Evolutionary conservation across 1,140 invertebrate genomes (phyloP).

Genomic region (Hypsibius dujardini): DNA sequence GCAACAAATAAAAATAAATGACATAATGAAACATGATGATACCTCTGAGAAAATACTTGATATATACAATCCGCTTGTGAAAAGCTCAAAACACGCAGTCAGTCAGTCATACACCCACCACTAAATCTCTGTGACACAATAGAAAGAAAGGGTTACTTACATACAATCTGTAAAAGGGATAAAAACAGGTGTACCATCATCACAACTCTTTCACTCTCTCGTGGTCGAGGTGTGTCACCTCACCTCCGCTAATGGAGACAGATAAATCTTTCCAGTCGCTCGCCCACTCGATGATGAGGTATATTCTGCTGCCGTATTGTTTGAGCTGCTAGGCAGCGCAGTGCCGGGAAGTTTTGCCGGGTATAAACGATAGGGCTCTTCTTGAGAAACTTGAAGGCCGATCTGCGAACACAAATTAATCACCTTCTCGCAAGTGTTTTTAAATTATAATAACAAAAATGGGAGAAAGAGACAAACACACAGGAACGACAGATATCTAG

Average conservation of each 20-base stretch:
- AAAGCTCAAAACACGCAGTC: too few relatives aligned
- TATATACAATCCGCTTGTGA: too few relatives aligned
- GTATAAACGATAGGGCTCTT: conserved; percentile 8
- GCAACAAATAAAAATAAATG: too few relatives aligned
- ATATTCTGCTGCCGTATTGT: background rate
- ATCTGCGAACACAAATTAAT: background rate
- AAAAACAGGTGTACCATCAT: background rate
- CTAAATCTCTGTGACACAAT: too few relatives aligned
- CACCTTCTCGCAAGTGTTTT: too few relatives aligned
- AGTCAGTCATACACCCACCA: too few relatives aligned
- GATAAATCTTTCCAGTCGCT: background rate
- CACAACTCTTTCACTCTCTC: background rate
- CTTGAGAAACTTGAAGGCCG: conserved; percentile 13
- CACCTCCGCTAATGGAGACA: background rate
- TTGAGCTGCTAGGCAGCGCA: conserved; percentile 13
- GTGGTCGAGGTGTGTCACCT: background rate
- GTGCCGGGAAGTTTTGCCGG: background rate
- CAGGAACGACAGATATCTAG: too few relatives aligned
- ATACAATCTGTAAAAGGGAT: background rate
- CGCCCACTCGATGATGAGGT: background rate
- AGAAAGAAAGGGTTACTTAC: too few relatives aligned
- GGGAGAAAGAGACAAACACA: too few relatives aligned
- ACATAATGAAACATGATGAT: too few relatives aligned
- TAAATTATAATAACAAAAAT: too few relatives aligned
- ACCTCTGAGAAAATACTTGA: too few relatives aligned